phyloP scores from a whole-genome alignment of 2,888 invertebrate species.

The Sinohyriopsis cumingii region DNA sequence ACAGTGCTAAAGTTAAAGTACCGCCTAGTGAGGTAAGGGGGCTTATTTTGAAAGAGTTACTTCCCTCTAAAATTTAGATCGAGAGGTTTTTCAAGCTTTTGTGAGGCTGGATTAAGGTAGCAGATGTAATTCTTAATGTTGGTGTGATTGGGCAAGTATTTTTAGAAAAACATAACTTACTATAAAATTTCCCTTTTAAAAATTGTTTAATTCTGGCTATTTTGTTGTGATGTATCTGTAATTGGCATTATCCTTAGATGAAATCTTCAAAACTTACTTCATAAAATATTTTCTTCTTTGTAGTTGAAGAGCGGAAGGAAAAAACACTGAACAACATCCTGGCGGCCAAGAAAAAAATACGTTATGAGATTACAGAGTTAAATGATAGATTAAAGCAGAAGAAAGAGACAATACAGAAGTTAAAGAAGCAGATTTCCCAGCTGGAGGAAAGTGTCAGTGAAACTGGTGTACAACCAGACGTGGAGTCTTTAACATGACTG shows the following conservation, averaged over 20 bases:
- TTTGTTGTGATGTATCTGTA: too few species aligned
- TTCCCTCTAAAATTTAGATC: too few species aligned
- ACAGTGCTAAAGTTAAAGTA: too few species aligned
- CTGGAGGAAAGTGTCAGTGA: constrained; percentile 73
- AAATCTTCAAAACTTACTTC: background rate
- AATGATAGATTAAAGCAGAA: constrained; percentile 69
- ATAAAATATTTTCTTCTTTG: background rate
- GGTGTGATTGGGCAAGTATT: too few species aligned
- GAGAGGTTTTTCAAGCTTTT: too few species aligned
- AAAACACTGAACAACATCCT: constrained; percentile 84
- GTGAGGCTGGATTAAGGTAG: too few species aligned
- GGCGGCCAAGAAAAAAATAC: constrained; percentile 81
- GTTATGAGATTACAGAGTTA: constrained; percentile 69
- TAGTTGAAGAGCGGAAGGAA: constrained; percentile 85
- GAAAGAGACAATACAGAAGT: constrained; percentile 78
- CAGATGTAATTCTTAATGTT: too few species aligned
- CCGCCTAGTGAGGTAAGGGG: too few species aligned
- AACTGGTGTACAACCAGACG: constrained; percentile 19
- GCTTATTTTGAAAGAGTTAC: too few species aligned
- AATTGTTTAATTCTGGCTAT: too few species aligned
- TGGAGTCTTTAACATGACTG: constrained; percentile 39
- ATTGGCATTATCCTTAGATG: background rate
- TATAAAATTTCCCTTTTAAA: too few species aligned
- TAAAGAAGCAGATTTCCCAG: constrained; percentile 82
- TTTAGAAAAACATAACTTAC: too few species aligned